Base-by-base conservation (phyloP, 2,113 vertebrate species). In the Oryzias javanicus region DNA sequence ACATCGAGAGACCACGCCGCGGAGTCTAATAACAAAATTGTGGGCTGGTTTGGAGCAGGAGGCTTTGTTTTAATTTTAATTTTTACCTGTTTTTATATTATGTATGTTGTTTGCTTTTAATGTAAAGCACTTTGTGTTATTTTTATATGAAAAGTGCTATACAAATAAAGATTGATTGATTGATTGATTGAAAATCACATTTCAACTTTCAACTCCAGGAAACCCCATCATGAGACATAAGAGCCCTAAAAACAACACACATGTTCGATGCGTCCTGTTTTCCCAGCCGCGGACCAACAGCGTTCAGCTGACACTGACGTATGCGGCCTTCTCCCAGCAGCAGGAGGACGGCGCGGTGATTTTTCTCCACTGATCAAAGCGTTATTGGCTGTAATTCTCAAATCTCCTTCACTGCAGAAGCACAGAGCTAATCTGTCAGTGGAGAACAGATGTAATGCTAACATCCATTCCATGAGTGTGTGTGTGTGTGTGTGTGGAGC, bases 361-460 rank as follows among this genome's bases (percentile, higher is more conserved):
- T 67, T 49, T 40, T 42, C 6, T 17, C 42, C 66, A 71, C 69
- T 7, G 16, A 70, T 72, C 72, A 80, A 76, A 72, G 61, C 56
- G 25, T 69, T 76, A 80, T 72, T 76, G 63, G 64, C 56, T 68
- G n/a, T 46, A 80, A 80, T 79, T 76, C 50, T 66, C 75, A 76
- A 73, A n/a, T 81, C 63, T 54, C 20, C 62, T 49, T 12, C 42
- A 29, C 54, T 70, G 60, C 59, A 59, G 70, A 60, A 45, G 13
- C 10, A 62, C 8, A 58, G 49, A 72, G 59, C 64, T 71, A 62
- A 74, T 84, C 67, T 81, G 65, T 72, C 60, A 74, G 61, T 72
- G 45, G 60, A 60, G 67, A 76, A 67, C 41, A 81, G 56, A 84
- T 53, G 40, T 63, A 79, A 70, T 55, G 67, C 70, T 71, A 70